These are phyloP conservation scores for Pluvialis apricaria DNA, from an alignment of 2,113 vertebrate species.

Conservation along the genomic window DNA sequence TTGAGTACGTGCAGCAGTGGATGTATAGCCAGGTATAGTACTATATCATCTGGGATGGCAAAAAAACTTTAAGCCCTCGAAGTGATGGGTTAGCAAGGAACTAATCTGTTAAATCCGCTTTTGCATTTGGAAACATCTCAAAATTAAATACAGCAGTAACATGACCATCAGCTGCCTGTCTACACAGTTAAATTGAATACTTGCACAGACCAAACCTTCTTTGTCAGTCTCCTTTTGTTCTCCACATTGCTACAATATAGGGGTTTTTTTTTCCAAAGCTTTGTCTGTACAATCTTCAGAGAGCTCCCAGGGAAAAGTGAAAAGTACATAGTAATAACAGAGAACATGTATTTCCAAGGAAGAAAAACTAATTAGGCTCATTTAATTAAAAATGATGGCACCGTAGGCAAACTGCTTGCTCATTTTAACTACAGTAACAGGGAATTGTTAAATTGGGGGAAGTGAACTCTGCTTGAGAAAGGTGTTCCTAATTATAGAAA, in stretches of 20 bases:
- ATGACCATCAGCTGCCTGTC: not conserved
- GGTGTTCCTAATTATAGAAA: slow-evolving; percentile 44
- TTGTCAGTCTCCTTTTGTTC: not conserved
- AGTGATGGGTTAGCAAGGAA: not conserved
- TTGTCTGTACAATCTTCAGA: not conserved
- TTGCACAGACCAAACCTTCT: not conserved
- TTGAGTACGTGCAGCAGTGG: rapidly evolving
- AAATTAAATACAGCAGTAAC: not conserved
- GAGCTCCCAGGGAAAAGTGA: not conserved
- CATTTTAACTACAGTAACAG: slow-evolving; percentile 42
- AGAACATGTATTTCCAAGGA: slow-evolving; percentile 5
- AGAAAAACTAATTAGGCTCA: slow-evolving; percentile 46
- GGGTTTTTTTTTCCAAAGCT: not conserved
- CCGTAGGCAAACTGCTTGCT: slow-evolving; percentile 28
- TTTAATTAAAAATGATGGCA: slow-evolving; percentile 42
- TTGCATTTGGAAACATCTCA: not conserved
- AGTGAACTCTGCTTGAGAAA: slow-evolving; percentile 18
- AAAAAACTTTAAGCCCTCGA: not conserved
- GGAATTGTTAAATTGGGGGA: not conserved
- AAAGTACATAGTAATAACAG: not conserved
- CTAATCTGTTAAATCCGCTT: not conserved
- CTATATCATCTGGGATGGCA: not conserved
- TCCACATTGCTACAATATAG: not conserved
- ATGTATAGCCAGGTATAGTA: not conserved
- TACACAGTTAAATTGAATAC: not conserved